These are phyloP conservation scores for Cheirogaleus major DNA, from an alignment of 2,797 vertebrate species.

Conservation along the genomic window DNA sequence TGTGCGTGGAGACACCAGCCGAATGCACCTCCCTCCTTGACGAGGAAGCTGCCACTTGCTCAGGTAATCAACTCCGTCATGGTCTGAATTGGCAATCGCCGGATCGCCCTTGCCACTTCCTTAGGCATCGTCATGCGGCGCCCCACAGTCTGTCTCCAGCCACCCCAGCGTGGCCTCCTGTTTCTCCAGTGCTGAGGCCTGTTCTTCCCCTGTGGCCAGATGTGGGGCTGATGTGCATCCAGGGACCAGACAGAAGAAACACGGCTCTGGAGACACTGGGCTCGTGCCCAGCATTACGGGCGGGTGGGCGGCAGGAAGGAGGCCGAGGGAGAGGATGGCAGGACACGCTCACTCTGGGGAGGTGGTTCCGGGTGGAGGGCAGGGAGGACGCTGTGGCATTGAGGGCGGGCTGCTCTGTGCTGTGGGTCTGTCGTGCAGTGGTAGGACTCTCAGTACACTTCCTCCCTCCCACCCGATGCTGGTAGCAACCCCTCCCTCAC, in stretches of 20 bases:
- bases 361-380: neutral
- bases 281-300: neutral
- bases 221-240: neutral
- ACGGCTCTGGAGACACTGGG: fast-evolving
- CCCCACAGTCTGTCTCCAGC: neutral
- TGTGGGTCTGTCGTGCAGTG: neutral
- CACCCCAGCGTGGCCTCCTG: no score
- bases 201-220: neutral
- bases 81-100: neutral
- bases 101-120: neutral
- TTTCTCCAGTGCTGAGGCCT: neutral
- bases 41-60: neutral
- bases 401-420: neutral
- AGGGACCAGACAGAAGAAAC: neutral
- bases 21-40: neutral
- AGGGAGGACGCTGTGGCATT: fast-evolving
- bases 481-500: neutral
- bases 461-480: neutral
- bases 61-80: neutral
- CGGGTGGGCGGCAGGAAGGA: no score
- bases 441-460: neutral
- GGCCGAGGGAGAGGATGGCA: neutral
- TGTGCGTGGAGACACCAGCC: fast-evolving
- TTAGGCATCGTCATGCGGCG: fast-evolving
- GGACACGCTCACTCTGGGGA: neutral